phyloP scores from a whole-genome alignment of 2,113 vertebrate species.

The Oncorhynchus clarkii region DNA sequence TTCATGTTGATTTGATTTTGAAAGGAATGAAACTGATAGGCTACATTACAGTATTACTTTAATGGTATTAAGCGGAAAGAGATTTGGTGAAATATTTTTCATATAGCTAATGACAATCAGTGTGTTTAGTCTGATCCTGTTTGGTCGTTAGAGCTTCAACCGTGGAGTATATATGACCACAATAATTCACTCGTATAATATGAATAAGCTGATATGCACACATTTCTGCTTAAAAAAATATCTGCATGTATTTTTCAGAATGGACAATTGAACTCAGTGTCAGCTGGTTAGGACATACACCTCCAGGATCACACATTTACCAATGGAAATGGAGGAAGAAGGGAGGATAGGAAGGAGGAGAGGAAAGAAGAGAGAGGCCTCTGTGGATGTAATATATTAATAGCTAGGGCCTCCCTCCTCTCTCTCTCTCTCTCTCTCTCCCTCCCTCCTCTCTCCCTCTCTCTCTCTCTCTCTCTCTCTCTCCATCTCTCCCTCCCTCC shows the following conservation, averaged over 20 bases:
- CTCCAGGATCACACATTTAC: neutral
- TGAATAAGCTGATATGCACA: slow-evolving; percentile 59
- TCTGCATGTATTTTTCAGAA: slow-evolving; percentile 52
- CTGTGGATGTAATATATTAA: slow-evolving; percentile 15
- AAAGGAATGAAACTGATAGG: slow-evolving; percentile 38
- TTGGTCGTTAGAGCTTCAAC: neutral
- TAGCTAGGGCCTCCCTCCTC: slow-evolving; percentile 15
- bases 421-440: neutral
- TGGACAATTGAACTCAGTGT: neutral
- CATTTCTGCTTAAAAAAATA: slow-evolving; percentile 34
- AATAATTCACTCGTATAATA: slow-evolving; percentile 32
- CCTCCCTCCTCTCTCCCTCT: neutral
- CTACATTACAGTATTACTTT: slow-evolving; percentile 64
- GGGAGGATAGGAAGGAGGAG: neutral
- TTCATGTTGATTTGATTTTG: slow-evolving; percentile 55
- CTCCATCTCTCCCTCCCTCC: slow-evolving; percentile 33
- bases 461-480: slow-evolving; percentile 7
- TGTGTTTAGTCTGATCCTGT: neutral
- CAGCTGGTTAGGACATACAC: no score
- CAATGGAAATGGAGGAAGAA: neutral
- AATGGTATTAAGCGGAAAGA: slow-evolving; percentile 65
- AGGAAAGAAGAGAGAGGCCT: neutral
- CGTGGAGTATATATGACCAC: neutral
- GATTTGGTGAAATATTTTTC: slow-evolving; percentile 63
- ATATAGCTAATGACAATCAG: slow-evolving; percentile 56